Conservation (phyloP, 2,888 invertebrate genomes). For the Macaria liturata region DNA sequence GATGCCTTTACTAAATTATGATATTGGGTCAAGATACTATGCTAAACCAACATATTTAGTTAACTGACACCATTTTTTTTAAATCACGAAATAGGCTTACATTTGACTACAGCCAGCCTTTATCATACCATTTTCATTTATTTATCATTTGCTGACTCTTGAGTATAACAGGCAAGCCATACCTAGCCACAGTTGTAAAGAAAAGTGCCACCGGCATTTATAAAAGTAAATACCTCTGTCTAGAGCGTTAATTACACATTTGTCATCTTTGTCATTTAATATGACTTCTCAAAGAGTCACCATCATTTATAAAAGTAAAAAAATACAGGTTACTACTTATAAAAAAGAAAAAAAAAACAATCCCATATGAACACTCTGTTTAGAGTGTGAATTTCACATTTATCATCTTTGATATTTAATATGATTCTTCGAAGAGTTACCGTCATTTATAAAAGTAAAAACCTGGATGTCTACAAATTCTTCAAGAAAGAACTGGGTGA, state of each 20-base stretch:
- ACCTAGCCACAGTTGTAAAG: background rate
- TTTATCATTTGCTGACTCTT: constrained; percentile 4
- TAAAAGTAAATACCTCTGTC: constrained; percentile 4
- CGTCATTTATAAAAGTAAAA: constrained; percentile 9
- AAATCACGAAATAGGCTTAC: too few relatives aligned
- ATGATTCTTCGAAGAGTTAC: background rate
- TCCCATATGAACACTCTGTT: too few relatives aligned
- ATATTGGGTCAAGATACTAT: constrained; percentile 3
- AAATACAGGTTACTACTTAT: background rate
- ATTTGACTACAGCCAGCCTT: background rate
- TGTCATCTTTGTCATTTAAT: too few relatives aligned
- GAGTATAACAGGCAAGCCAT: background rate
- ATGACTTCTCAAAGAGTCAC: background rate
- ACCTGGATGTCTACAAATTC: constrained; percentile 8
- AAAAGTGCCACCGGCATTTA: background rate
- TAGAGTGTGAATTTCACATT: too few relatives aligned
- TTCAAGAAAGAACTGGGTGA: constrained; percentile 8
- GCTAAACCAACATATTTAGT: constrained; percentile 13
- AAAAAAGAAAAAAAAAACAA: too few relatives aligned
- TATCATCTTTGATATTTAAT: too few relatives aligned
- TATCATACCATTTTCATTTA: constrained; percentile 5
- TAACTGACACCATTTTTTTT: constrained; percentile 12
- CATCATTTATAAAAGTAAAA: constrained; percentile 9
- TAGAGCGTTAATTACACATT: too few relatives aligned
- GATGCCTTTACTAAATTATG: background rate